Conservation (phyloP, 92 coral and sea anemone genomes). For the Phymanthus crucifer region DNA sequence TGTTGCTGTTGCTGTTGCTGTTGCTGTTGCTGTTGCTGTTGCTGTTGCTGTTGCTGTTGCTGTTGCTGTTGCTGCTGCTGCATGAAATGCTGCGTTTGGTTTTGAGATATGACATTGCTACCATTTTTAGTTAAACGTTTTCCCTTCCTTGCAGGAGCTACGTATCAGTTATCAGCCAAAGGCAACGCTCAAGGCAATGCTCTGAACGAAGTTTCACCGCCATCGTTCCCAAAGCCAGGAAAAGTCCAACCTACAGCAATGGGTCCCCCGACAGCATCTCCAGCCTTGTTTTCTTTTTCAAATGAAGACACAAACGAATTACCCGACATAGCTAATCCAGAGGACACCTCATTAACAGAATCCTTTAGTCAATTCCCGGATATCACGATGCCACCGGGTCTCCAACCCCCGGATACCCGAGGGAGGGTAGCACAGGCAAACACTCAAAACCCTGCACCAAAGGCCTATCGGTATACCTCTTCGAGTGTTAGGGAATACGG, state of each 20-base stretch:
- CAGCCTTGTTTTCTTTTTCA: not conserved
- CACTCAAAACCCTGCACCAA: not conserved
- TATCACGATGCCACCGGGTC: constrained; percentile 58
- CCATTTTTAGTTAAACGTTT: not conserved
- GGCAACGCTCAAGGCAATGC: not conserved
- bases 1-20: not conserved
- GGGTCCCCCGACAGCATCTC: constrained; percentile 1
- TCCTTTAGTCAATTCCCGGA: constrained; percentile 25
- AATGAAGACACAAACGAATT: constrained; percentile 1
- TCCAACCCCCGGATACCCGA: constrained; percentile 40
- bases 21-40: not conserved
- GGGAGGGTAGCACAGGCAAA: constrained; percentile 9
- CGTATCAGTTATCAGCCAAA: not conserved
- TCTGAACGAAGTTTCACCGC: not conserved
- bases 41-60: not conserved
- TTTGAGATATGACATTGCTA: too few species aligned
- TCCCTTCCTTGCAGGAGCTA: not conserved
- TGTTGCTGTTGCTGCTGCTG: not conserved
- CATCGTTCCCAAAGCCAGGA: not conserved
- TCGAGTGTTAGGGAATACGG: not conserved
- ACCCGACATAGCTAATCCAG: constrained; percentile 1
- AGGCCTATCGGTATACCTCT: not conserved
- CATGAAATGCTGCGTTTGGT: too few species aligned
- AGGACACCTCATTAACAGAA: not conserved
- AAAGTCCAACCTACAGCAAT: constrained; percentile 2